Base-by-base conservation (phyloP, 2,888 invertebrate species). In the Trichacis sp. region DNA sequence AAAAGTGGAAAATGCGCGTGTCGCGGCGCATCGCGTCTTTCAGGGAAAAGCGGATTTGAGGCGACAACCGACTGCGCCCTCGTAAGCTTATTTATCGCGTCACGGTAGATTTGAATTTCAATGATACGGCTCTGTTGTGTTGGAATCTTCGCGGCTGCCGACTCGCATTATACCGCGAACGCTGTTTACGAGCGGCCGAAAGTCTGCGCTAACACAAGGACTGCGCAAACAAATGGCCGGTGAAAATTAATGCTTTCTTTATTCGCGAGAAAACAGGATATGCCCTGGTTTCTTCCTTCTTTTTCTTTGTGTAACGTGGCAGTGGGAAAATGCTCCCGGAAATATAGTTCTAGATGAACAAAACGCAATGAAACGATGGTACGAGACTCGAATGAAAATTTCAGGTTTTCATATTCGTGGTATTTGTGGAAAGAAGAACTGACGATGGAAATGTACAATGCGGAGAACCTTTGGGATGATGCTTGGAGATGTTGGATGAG, bases 21-120 rank as follows among this genome's bases (percentile, higher is more conserved):
- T 33, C 33, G n/a, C 33, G 33, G 11, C 33, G 33, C 33, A 33
- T n/a, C 33, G 33, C 40, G 70, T 73, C 70, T 73, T 47, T 47
- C 29, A 29, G 47, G 12, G 47, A 12, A 14, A 47, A 47, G 47
- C 29, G 47, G 47, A 47, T 47, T 24, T 29, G 18, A 47, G 47
- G 29, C 24, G 11, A 47, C 47, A 15, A 47, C 20, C 15, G 47
- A 24, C 47, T 30, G 18, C 17, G 18, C 9, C 24, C n/a, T 33
- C 36, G 15, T 18, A 24, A 33, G 30, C 48, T 58, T 58, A 58
- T 58, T 58, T 58, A 58, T 52, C 58, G 47, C 40, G 17, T 50
- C 46, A 51, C 24, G 47, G 47, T 14, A 12, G 40, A 58, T 58
- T 57, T 57, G 50, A 57, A 57, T 57, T 57, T 50, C 50, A 57